Conservation (phyloP, 2,113 vertebrate genomes). For the Ceuthmochares aereus region DNA sequence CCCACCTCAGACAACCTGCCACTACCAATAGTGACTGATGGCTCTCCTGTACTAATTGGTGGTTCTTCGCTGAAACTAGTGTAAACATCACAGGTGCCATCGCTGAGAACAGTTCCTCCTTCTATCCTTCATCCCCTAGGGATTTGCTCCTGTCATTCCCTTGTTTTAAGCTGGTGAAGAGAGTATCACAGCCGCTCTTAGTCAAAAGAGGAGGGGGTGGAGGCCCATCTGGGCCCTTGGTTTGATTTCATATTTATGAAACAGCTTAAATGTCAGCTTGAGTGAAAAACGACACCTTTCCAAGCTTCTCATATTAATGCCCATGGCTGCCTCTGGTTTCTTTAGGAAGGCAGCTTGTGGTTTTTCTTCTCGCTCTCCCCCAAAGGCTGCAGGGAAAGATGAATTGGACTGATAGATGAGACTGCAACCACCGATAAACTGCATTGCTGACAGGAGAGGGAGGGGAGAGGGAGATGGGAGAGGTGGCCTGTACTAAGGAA, state of each 20-base stretch:
- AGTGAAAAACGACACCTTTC: conserved; percentile 82
- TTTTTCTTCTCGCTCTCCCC: conserved; percentile 43
- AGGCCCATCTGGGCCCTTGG: conserved; percentile 78
- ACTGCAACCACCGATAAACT: conserved; percentile 66
- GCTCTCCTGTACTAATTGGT: not conserved
- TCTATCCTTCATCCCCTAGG: conserved; percentile 1
- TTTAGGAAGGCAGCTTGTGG: conserved; percentile 64
- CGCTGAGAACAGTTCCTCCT: not conserved
- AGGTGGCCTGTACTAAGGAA: not conserved
- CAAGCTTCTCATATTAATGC: conserved; percentile 74
- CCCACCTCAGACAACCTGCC: conserved; percentile 15
- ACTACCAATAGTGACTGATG: conserved; percentile 7
- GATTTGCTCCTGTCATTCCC: conserved; percentile 59
- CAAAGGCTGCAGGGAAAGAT: conserved; percentile 62
- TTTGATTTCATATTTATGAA: conserved; percentile 85
- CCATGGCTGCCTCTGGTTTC: conserved; percentile 65
- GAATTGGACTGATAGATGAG: conserved; percentile 72
- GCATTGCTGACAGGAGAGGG: conserved; percentile 40
- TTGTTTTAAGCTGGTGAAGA: conserved; percentile 29
- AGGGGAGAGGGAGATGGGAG: not conserved
- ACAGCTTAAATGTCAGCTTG: conserved; percentile 84
- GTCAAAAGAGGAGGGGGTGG: conserved; percentile 64
- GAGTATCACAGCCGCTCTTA: conserved; percentile 38
- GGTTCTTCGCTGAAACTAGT: not conserved
- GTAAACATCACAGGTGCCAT: conserved; percentile 19